Evolutionary conservation across 2,113 vertebrate species (phyloP), one percentile per base, ranked within the genome.

Genomic region (Nymphicus hollandicus): DNA sequence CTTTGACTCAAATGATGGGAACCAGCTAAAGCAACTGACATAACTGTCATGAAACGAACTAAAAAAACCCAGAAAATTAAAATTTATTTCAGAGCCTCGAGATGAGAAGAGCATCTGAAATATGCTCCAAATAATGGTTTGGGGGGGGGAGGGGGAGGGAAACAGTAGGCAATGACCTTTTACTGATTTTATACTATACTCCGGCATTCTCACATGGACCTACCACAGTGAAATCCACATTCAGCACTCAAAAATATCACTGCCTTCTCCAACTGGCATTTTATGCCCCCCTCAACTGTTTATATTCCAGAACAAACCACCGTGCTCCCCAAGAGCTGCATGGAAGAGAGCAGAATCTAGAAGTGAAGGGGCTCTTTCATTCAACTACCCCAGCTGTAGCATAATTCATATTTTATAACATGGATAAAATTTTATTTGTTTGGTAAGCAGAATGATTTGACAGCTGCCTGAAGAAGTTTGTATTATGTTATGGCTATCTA

Each of bases 11-110:
- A 92, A 92, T 89, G 69, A 94, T 96, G 93, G 95, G 93, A 96
- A 97, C 88, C 95, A 97, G 88, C 90, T 89, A 96, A 79, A 92
- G 82, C 76, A 86, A 80, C 93, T 88, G 88, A 97, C 92, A 72
- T 49, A 86, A 89, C 77, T 86, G 83, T 91, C 92, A 81, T 63
- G 53, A 96, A 93, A 83, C 74, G 35, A 94, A 95, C 52, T 65
- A 64, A 90, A 73, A 89, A 77, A 71, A 78, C 7, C 2, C n/a
- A 18, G 74, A 81, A 92, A 68, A 69, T 12, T 44, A 81, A 91
- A 86, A 90, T 64, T 86, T 93, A 84, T 96, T 92, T 94, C 91
- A 85, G 88, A 84, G 83, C 24, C 92, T 88, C 61, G 80, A 91
- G 83, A 96, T 35, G 60, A 95, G 82, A 93, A 83, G 6, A 66